Evolutionary conservation across 2,113 vertebrate species (phyloP), one percentile per base, ranked within the genome.

Genomic region (Cyphomyrus plagiostoma): DNA sequence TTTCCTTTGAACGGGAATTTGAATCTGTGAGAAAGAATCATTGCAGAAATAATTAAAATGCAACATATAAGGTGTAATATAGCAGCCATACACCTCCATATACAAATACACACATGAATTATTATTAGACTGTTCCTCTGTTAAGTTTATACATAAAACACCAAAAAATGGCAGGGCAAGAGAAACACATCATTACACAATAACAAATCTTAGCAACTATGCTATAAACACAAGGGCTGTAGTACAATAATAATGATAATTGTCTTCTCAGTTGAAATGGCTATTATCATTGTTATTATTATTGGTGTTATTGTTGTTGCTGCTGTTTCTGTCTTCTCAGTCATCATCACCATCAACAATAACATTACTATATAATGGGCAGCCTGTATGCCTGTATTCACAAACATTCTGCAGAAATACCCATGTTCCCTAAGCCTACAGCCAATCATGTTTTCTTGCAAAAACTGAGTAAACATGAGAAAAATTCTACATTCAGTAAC

Each of bases 11-110:
- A 95, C 94, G 92, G 92, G 94, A 93, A 94, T 94, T 94, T 96
- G 95, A 97, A 97, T 97, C 98, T 98, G 94, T 94, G 95, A 94
- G 92, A 91, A 92, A 95, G 95, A 95, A 95, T 95, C 95, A 96
- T 95, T 95, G 95, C 90, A 93, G 91, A 93, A 92, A 93, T 95
- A 93, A 95, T 96, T 95, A 95, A 95, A 96, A 95, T 93, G 89
- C 94, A 92, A 94, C 94, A 95, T 95, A 94, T 91, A 92, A 92
- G 91, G 91, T 89, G 86, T 93, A 93, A 94, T 91, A 92, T 46
- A 90, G 94, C 93, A 95, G 91, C 88, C 89, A 92, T 91, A 91
- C 74, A 93, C 17, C 89, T 86, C 26, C 45, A 19, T 7, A 21
- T 21, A 42, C 3, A 89, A 88, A 70, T 52, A 53, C 52, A 53